Base-by-base conservation (phyloP, 2,888 invertebrate species). In the Eupithecia subumbrata region DNA sequence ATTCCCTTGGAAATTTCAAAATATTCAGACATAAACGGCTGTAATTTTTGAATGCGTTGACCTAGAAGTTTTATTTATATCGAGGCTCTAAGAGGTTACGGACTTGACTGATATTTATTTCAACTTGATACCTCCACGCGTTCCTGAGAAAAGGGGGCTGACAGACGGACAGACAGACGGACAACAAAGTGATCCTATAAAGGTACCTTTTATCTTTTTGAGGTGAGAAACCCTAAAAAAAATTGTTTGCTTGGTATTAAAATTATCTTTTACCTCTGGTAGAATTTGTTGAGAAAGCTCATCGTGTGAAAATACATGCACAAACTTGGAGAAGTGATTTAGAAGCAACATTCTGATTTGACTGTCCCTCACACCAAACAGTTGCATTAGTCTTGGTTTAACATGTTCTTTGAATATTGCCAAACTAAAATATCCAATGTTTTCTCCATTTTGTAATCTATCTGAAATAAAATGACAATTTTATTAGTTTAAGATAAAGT, bases 341-440 rank as follows among this genome's bases (percentile, higher is more conserved):
- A 99, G 92, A 30, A 99, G 93, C 67, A 98, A 95, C 81, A 97
- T 95, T 77, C 98, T 96, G 64, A 95, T 94, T 90, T 98, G 97
- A 66, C 96, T 96, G 89, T 99, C 98, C 81, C 97, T 96, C 5
- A 99, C 97, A 83, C 97, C 96, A 92, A 98, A 98, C 89, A 98
- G 96, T 85, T 97, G 97, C 81, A 97, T 91, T 56, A 98, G 90
- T 92, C 96, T 96, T 72, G 97, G 98, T 82, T 97, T 96, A 43
- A 99, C 93, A 90, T 96, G 96, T 82, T 96, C 96, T 84, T 96
- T 96, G 87, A 97, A 98, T 4, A 96, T 96, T 75, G 95, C 91
- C 66, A 96, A 93, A 69, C 96, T 95, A 87, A 98, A 97, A 76
- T 98, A 93, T 43, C 96, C 96, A 73, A 91, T 84, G 45, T 93